Conservation (phyloP, 2,888 invertebrate species). For the Linnaemya vulpina region DNA sequence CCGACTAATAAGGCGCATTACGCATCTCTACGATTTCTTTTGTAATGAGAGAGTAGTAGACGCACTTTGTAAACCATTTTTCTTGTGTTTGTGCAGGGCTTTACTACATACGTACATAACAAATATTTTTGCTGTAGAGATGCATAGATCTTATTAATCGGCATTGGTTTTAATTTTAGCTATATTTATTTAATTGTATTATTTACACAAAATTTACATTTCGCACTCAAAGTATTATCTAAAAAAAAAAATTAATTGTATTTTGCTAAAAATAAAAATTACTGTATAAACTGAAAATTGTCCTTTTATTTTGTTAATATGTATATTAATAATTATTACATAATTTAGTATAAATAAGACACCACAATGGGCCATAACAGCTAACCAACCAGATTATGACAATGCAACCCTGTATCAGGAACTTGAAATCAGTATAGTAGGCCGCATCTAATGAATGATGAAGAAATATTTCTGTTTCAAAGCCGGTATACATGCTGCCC, state of each 20-base stretch:
- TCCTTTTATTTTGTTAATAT: slow-evolving; percentile 40
- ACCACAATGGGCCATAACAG: slow-evolving; percentile 73
- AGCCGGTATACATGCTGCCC: slow-evolving; percentile 73
- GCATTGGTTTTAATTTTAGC: no score
- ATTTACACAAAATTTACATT: slow-evolving; percentile 47
- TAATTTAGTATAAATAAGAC: slow-evolving; percentile 72
- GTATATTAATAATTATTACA: slow-evolving; percentile 53
- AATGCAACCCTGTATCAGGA: slow-evolving; percentile 69
- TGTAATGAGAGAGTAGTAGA: no score
- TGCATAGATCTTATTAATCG: no score
- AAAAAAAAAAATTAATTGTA: slow-evolving; percentile 56
- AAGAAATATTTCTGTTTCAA: slow-evolving; percentile 74
- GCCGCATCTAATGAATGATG: slow-evolving; percentile 72
- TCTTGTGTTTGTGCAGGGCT: no score
- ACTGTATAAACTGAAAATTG: slow-evolving; percentile 37
- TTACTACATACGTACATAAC: no score
- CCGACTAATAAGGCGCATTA: background rate
- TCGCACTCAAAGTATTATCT: slow-evolving; percentile 70
- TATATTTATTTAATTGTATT: slow-evolving; percentile 21
- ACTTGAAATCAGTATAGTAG: slow-evolving; percentile 67
- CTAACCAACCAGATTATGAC: slow-evolving; percentile 71
- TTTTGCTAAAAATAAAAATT: slow-evolving; percentile 62
- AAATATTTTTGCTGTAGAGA: no score
- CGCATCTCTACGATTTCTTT: no score
- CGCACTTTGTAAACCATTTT: no score